Base-by-base conservation (phyloP, 2,888 invertebrate species). In the Parasteatoda lunata region DNA sequence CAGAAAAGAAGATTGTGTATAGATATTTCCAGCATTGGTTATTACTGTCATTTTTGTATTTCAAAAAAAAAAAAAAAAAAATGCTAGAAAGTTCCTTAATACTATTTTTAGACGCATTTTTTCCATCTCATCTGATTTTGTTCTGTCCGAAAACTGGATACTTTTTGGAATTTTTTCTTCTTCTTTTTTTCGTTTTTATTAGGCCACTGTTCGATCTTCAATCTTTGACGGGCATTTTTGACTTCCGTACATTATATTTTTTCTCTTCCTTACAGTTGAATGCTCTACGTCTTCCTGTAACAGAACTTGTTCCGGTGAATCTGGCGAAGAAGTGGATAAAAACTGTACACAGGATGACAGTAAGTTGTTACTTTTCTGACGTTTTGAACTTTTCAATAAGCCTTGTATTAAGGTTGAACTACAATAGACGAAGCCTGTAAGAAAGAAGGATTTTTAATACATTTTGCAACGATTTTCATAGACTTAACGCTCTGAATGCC, bases 241-340 rank as follows among this genome's bases (percentile, higher is more conserved):
- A 11, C 48, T 69, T 15, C 30, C 30, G 9, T 48, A 15, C 15
- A 5, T 68, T 68, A 45, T 5, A 9, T 45, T 4, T 15, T 68
- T 77, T 65, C 69, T 4, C 15, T 80, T 5, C 68, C 15, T 76
- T 77, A 45, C 64, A 86, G 85, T 52, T 66, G 85, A 81, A 75
- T 86, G 80, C 15, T n/a, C 59, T 3, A 80, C 77, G 0, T 66
- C 85, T 8, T 77, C 71, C 8, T 80, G 85, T 45, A 86, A 86
- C 70, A 51, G 30, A 54, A 86, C 85, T 30, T 86, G 85, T 30
- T 45, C 75, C 9, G 68, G 52, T 30, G 71, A 71, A 48, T 69
- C 66, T 15, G 30, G 51, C 5, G 71, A 64, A 30, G 66, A 52
- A 7, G 54, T 52, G 8, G 65, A 65, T 11, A 15, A 30, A 6